These are phyloP conservation scores for Piezodorus guildinii DNA, from an alignment of 1,140 invertebrate species.

Conservation along the genomic window DNA sequence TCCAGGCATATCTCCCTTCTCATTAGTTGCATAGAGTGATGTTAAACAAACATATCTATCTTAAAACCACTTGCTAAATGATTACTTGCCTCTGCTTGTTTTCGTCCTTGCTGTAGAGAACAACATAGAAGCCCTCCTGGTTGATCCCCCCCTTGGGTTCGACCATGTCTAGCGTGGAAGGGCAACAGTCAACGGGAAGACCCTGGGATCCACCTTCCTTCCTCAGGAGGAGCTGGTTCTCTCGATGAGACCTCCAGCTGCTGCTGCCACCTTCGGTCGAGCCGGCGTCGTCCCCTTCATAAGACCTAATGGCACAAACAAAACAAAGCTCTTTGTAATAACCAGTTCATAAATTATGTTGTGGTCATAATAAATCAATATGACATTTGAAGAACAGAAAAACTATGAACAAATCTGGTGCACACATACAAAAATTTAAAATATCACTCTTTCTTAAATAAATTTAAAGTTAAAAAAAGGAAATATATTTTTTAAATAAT, in stretches of 20 bases:
- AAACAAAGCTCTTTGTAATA: neutral
- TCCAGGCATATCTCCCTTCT: too few species aligned
- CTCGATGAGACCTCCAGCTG: constrained; percentile 35
- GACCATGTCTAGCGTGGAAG: constrained; percentile 59
- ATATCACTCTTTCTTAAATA: too few species aligned
- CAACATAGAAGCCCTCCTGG: constrained; percentile 53
- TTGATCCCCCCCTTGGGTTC: constrained; percentile 65
- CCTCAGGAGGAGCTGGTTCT: constrained; percentile 50
- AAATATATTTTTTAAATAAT: too few species aligned
- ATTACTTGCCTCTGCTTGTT: constrained; percentile 33
- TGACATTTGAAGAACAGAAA: too few species aligned
- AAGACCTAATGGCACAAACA: neutral
- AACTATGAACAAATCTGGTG: too few species aligned
- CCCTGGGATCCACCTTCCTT: constrained; percentile 43
- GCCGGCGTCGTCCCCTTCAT: constrained; percentile 17
- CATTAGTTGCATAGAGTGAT: too few species aligned
- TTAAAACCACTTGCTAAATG: too few species aligned
- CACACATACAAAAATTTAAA: too few species aligned
- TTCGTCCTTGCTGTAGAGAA: constrained; percentile 58
- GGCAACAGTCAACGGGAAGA: constrained; percentile 62
- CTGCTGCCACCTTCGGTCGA: constrained; percentile 18
- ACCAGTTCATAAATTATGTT: neutral
- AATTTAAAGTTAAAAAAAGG: too few species aligned
- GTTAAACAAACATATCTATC: too few species aligned
- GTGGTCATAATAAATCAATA: too few species aligned